phyloP scores from a whole-genome alignment of 2,888 invertebrate species.

The Anticlea derivata region DNA sequence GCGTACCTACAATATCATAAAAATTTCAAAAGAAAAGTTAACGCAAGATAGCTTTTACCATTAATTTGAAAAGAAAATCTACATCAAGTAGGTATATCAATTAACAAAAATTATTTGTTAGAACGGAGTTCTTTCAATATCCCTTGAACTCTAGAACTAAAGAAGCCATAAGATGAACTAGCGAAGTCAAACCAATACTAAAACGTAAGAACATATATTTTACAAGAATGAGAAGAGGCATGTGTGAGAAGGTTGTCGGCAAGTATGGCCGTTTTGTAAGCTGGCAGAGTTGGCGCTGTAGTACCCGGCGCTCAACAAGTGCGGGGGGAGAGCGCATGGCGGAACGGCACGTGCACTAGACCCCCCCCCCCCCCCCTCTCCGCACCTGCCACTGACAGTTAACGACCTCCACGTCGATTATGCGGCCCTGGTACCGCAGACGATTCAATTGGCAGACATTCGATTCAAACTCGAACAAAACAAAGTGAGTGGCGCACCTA shows the following conservation, averaged over 20 bases:
- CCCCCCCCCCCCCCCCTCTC: constrained; percentile 37
- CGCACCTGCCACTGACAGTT: constrained; percentile 49
- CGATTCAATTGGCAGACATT: constrained; percentile 79
- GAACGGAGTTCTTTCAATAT: no score
- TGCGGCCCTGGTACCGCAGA: constrained; percentile 67
- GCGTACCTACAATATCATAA: neutral
- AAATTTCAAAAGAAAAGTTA: constrained; percentile 1
- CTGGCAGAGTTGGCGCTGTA: constrained; percentile 43
- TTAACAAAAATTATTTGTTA: no score
- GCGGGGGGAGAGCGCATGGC: constrained; percentile 72
- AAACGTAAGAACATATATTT: constrained; percentile 40
- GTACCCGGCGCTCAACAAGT: constrained; percentile 72
- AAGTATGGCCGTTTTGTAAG: constrained; percentile 36
- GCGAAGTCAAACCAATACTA: constrained; percentile 48
- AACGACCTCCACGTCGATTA: constrained; percentile 52
- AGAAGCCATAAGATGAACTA: constrained; percentile 16
- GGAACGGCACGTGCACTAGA: constrained; percentile 75
- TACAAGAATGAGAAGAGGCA: constrained; percentile 50
- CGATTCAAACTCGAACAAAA: constrained; percentile 55
- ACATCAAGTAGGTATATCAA: no score
- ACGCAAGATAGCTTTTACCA: neutral
- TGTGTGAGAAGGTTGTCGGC: constrained; percentile 41
- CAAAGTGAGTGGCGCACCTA: no score
- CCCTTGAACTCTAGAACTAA: constrained; percentile 10
- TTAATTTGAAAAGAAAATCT: neutral